Evolutionary conservation across 1,140 invertebrate species (phyloP).

Genomic region (Pygmarrhopalites habei): DNA sequence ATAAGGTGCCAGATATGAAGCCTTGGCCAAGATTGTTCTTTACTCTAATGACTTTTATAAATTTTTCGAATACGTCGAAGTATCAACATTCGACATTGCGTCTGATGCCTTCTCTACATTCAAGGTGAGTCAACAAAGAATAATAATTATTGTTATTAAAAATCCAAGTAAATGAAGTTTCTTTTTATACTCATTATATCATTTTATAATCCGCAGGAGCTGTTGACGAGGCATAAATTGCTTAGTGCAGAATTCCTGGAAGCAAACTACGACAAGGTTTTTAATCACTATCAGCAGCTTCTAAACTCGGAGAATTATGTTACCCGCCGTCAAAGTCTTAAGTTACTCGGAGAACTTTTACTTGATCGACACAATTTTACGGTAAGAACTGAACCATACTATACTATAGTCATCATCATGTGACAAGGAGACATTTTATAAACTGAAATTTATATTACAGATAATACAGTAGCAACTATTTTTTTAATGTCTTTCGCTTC

Average conservation of each 20-base stretch:
- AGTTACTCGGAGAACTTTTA: conserved; percentile 92
- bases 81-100: conserved; percentile 99
- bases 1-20: conserved; percentile 53
- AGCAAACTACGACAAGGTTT: conserved; percentile 97
- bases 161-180: neutral
- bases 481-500: no score
- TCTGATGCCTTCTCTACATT: conserved; percentile 99
- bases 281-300: conserved; percentile 91
- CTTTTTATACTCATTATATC: neutral
- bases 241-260: conserved; percentile 97
- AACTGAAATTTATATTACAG: no score
- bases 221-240: conserved; percentile 96
- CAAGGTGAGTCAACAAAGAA: conserved; percentile 84
- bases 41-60: conserved; percentile 97
- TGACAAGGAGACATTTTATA: no score
- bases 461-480: no score
- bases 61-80: conserved; percentile 99
- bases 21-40: conserved; percentile 87
- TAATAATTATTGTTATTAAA: neutral
- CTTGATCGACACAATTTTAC: conserved; percentile 99
- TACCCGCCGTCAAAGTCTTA: conserved; percentile 85
- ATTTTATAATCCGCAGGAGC: conserved; percentile 61
- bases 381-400: conserved; percentile 52
- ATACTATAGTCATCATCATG: neutral
- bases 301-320: conserved; percentile 65